Percentiles rank a stretch among this genome's conserved stretches.
These are phyloP conservation scores for Dipus sagitta DNA, from an alignment of 2,797 vertebrate genomes.

Conservation along the genomic window DNA sequence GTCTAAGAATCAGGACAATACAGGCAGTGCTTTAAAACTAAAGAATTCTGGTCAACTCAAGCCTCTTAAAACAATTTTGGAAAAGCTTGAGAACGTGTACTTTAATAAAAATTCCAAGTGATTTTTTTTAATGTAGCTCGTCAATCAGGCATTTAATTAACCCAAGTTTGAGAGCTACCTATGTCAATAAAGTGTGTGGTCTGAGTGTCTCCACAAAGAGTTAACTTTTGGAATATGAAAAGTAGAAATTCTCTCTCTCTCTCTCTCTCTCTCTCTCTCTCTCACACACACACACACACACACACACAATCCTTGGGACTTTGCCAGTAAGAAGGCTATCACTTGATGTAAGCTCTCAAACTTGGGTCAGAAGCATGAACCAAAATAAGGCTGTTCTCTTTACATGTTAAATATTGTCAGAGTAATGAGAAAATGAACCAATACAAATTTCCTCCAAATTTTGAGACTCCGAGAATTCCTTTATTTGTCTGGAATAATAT, in stretches of 20 bases:
- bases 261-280: no score
- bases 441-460: not conserved
- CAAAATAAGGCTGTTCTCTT: not conserved
- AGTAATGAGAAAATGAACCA: conserved; percentile 2
- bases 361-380: not conserved
- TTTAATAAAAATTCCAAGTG: conserved; percentile 25
- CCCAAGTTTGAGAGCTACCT: not conserved
- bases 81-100: not conserved
- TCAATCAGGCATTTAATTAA: not conserved
- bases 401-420: not conserved
- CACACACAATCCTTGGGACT: not conserved
- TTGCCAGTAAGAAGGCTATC: not conserved
- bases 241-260: not conserved
- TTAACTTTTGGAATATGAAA: not conserved
- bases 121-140: conserved; percentile 17
- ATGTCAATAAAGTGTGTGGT: not conserved
- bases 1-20: conserved; percentile 13
- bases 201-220: not conserved
- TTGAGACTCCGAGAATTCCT: not conserved
- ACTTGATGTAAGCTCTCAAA: not conserved
- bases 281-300: not conserved
- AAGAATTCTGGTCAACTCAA: not conserved
- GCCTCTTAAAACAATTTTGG: not conserved
- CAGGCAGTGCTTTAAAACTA: not conserved
- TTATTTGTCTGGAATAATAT: not conserved